phyloP scores from a whole-genome alignment of 2,888 invertebrate genomes.

The Mesoligia furuncula region DNA sequence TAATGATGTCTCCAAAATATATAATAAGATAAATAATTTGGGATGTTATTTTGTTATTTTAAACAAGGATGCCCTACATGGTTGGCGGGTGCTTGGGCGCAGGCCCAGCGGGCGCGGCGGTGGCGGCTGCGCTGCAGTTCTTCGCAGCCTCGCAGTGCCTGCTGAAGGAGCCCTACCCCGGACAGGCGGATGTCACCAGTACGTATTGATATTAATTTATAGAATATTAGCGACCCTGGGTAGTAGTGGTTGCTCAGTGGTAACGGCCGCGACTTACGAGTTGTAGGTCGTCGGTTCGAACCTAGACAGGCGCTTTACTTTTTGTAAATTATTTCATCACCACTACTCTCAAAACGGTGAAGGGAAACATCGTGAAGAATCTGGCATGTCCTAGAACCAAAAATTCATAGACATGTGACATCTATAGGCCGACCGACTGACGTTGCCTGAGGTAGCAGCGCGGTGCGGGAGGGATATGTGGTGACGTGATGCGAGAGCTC shows the following conservation, averaged over 20 bases:
- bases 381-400: not conserved
- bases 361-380: not conserved
- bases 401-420: not conserved
- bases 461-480: too few relatives aligned
- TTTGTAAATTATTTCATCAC: not conserved
- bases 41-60: not conserved
- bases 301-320: not conserved
- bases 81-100: slow-evolving; percentile 53
- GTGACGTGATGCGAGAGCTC: too few relatives aligned
- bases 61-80: slow-evolving; percentile 20
- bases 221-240: not conserved
- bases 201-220: slow-evolving; percentile 6
- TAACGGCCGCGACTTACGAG: not conserved
- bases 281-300: not conserved
- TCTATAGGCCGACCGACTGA: too few relatives aligned
- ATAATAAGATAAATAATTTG: not conserved
- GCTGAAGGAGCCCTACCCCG: slow-evolving; percentile 78
- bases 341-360: not conserved
- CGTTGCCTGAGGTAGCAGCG: too few relatives aligned
- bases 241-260: not conserved
- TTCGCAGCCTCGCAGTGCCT: slow-evolving; percentile 82
- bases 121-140: slow-evolving; percentile 81
- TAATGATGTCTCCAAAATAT: too few relatives aligned
- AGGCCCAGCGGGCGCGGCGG: slow-evolving; percentile 67
- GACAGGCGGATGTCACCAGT: slow-evolving; percentile 70